A percentile compares a stretch with the other conserved stretches of the same genome.
phyloP scores from a whole-genome alignment of 2,113 vertebrate species.

The Coryphaenoides rupestris region DNA sequence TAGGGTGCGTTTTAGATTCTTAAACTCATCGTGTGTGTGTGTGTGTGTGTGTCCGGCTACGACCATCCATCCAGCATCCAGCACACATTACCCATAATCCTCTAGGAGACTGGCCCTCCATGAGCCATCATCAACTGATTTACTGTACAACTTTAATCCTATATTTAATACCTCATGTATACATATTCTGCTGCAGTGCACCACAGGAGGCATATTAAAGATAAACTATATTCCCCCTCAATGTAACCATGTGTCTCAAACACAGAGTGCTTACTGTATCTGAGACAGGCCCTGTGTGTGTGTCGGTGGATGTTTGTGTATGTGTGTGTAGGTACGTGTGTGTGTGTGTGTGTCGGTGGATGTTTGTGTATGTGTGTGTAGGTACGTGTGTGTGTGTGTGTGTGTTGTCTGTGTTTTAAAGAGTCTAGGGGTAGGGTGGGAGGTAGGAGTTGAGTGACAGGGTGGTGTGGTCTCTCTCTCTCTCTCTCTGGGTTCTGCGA shows the following conservation, averaged over 20 bases:
- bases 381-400: too few relatives aligned
- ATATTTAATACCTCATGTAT: conserved; percentile 12
- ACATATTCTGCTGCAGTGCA: background rate
- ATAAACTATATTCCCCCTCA: background rate
- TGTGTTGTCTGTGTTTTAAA: conserved; percentile 26
- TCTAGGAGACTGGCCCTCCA: conserved; percentile 3
- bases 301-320: too few relatives aligned
- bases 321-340: too few relatives aligned
- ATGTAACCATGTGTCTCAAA: too few relatives aligned
- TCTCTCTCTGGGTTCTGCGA: conserved; percentile 20
- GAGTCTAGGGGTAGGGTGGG: background rate
- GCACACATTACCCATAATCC: conserved; percentile 35
- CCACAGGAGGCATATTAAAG: background rate
- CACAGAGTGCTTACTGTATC: too few relatives aligned
- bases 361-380: too few relatives aligned
- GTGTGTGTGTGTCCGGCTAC: background rate
- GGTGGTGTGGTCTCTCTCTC: conserved; percentile 43
- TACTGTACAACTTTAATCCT: conserved; percentile 22
- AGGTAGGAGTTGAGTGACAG: conserved; percentile 38
- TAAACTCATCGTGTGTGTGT: background rate
- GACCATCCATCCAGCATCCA: conserved; percentile 6
- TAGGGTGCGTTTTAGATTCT: too few relatives aligned
- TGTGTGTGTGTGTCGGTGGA: too few relatives aligned
- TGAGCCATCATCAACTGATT: conserved; percentile 38
- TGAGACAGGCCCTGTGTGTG: too few relatives aligned